A percentile compares a stretch with the other conserved stretches of the same genome.
These are phyloP conservation scores for Gymnoscopelus braueri DNA, from an alignment of 2,797 vertebrate genomes.

Conservation along the genomic window DNA sequence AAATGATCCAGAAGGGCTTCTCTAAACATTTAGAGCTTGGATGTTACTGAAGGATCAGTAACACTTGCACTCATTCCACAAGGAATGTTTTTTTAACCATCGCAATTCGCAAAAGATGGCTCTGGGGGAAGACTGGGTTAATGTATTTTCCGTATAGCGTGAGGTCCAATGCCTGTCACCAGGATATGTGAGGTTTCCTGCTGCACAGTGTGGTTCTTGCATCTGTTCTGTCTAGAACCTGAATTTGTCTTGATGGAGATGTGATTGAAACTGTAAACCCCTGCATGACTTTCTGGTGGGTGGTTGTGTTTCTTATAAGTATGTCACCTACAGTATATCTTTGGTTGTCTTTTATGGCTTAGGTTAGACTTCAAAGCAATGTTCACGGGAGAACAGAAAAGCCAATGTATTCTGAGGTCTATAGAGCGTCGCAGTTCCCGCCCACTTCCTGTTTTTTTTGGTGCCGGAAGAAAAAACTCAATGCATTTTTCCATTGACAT, in stretches of 20 bases:
- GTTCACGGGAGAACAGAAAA: too few species aligned
- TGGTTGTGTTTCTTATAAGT: background rate
- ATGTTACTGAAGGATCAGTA: slow-evolving; percentile 4
- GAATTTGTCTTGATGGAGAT: background rate
- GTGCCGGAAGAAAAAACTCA: too few species aligned
- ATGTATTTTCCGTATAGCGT: slow-evolving; percentile 9
- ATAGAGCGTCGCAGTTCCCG: too few species aligned
- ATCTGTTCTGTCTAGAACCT: slow-evolving; percentile 18
- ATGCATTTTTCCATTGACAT: too few species aligned
- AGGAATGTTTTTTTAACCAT: background rate
- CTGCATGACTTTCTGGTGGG: background rate
- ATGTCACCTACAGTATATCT: too few species aligned
- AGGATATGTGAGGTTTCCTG: slow-evolving; percentile 36
- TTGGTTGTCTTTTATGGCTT: too few species aligned
- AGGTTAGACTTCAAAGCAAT: too few species aligned
- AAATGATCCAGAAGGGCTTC: background rate
- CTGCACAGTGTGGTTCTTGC: background rate
- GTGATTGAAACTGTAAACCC: slow-evolving; percentile 5
- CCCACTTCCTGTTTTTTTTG: too few species aligned
- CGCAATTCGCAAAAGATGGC: slow-evolving; percentile 4
- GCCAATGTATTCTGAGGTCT: too few species aligned
- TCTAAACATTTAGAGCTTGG: background rate
- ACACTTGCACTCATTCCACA: background rate
- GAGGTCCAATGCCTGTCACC: background rate
- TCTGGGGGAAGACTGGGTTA: slow-evolving; percentile 9